Base-by-base conservation (phyloP, 92 coral and sea anemone species). In the Desmophyllum pertusum region DNA sequence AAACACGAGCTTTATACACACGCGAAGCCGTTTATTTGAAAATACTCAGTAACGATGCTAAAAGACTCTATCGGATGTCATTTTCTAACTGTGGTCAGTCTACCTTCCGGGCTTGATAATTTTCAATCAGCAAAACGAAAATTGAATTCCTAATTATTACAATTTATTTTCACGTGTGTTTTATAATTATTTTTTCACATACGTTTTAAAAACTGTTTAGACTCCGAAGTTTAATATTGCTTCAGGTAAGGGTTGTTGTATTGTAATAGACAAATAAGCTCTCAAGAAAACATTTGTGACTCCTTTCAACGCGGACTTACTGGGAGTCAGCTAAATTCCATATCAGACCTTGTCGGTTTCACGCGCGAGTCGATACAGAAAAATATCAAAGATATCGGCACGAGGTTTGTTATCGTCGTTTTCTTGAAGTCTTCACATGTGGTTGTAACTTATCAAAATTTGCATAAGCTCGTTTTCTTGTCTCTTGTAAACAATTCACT, bases 371-470 rank as follows among this genome's bases (percentile, higher is more conserved):
- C 35, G 21, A 18, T 4, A 52, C 33, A 30, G 29, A 30, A 19
- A 18, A 43, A 42, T 65, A 65, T 40, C 33, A 41, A 45, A 63
- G 55, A 53, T 48, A 65, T 67, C 84, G 53, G 23, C 48, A 79
- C 45, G 45, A 67, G 70, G 70, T 27, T 48, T 59, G 65, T 59
- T 59, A 25, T 59, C 65, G 10, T 36, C 42, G 25, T 45, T 66
- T 71, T 66, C 57, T 17, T 46, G 15, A 17, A 19, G 51, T 65
- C 73, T 46, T 43, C 45, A 66, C 84, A 48, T 79, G 84, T 35
- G 84, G 74, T 35, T 67, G 45, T 14, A n/a, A 7, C 46, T 46
- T 64, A 40, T 64, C 51, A 71, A 79, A 79, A 79, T 65, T 66
- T 79, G 41, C 84, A 79, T 66, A 79, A 67, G 73, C 40, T 19